Evolutionary conservation across 2,113 vertebrate species (phyloP).

Genomic region (Scopus umbretta): DNA sequence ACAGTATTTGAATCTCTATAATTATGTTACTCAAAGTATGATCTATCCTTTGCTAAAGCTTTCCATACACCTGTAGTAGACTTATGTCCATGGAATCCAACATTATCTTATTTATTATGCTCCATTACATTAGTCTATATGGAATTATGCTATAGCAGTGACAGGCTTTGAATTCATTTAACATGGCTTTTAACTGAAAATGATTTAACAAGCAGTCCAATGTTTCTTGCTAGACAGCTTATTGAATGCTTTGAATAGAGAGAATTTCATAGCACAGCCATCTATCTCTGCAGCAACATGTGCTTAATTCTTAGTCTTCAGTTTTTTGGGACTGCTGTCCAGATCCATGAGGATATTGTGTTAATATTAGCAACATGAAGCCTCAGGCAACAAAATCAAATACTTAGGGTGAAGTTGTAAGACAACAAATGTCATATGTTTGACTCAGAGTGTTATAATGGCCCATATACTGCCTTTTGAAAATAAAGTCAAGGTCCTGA

Average conservation of each 20-base stretch:
- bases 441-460: not conserved
- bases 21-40: not conserved
- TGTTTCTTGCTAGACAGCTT: not conserved
- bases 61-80: not conserved
- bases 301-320: not conserved
- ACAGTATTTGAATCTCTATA: not conserved
- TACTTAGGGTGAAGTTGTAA: not conserved
- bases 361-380: not conserved
- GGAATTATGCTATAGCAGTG: not conserved
- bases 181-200: not conserved
- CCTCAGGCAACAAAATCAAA: not conserved
- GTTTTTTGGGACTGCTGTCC: not conserved
- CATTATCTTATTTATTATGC: not conserved
- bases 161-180: not conserved
- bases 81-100: not conserved
- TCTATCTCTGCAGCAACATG: not conserved
- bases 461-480: not conserved
- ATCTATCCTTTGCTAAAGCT: not conserved
- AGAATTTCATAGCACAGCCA: not conserved
- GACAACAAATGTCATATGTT: not conserved
- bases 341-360: not conserved
- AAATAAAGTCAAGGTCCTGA: not conserved
- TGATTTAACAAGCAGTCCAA: not conserved
- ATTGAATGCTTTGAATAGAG: not conserved
- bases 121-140: not conserved